Percentiles rank a stretch among this genome's conserved stretches.
Evolutionary conservation across 1,140 invertebrate genomes (phyloP).

Genomic region (Protaetia brevitarsis): DNA sequence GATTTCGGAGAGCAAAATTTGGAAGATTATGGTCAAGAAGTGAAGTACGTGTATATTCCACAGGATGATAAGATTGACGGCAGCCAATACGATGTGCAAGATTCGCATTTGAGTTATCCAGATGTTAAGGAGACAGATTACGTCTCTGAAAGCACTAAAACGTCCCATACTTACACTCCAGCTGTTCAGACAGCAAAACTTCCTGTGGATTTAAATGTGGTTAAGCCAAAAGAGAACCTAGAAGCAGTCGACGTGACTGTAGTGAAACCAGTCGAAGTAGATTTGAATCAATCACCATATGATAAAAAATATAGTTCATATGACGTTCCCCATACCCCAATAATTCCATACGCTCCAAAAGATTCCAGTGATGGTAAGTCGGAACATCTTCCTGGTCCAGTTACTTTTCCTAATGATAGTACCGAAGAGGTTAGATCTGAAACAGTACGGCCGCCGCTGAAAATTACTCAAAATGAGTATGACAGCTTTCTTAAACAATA

Average conservation of each 20-base stretch:
- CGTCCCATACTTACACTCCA: neutral
- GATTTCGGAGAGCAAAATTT: neutral
- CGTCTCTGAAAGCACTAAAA: neutral
- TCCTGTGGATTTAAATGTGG: slow-evolving; percentile 8
- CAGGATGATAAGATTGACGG: slow-evolving; percentile 3
- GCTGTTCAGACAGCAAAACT: neutral
- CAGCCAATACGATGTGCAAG: neutral
- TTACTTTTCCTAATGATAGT: neutral
- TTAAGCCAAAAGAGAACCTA: slow-evolving; percentile 5
- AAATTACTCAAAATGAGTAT: slow-evolving; percentile 10
- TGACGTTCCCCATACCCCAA: neutral
- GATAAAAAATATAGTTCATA: neutral
- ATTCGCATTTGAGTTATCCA: neutral
- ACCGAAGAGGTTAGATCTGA: neutral
- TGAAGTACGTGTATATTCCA: slow-evolving; percentile 11
- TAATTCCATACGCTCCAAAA: neutral
- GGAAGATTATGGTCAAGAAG: neutral
- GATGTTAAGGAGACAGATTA: neutral
- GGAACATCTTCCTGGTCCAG: neutral
- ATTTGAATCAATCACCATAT: neutral
- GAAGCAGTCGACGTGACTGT: neutral
- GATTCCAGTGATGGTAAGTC: neutral
- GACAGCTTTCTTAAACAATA: slow-evolving; percentile 18
- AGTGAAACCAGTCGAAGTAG: slow-evolving; percentile 12
- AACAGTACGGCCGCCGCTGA: neutral